Evolutionary conservation across 2,888 invertebrate genomes (phyloP).

Genomic region (Nephrotoma flavescens): DNA sequence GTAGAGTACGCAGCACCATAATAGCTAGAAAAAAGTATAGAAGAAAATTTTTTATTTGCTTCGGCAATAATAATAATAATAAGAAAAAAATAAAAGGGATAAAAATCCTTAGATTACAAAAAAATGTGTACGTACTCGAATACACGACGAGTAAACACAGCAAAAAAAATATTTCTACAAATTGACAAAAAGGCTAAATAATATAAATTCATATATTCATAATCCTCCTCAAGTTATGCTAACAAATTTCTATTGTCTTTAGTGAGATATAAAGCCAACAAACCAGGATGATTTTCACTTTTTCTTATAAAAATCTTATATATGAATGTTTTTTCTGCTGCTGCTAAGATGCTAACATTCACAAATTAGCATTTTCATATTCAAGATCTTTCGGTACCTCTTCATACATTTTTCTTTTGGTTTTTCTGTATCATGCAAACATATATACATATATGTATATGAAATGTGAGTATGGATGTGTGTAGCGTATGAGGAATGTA

Average conservation of each 20-base stretch:
- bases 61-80: background rate
- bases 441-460: background rate
- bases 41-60: background rate
- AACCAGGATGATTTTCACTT: background rate
- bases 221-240: background rate
- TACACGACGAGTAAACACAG: background rate
- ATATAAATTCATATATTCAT: background rate
- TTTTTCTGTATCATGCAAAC: background rate
- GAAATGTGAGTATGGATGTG: background rate
- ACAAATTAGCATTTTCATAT: background rate
- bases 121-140: background rate
- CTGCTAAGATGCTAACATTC: background rate
- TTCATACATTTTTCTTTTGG: background rate
- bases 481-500: background rate
- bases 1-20: background rate
- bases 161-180: background rate
- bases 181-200: background rate
- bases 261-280: background rate
- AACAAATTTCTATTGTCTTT: background rate
- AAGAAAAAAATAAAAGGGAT: background rate
- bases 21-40: background rate
- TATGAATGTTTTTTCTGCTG: background rate
- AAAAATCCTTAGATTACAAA: background rate
- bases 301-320: background rate
- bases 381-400: background rate